Base-by-base conservation (phyloP, 2,113 vertebrate species). In the Tor tambroides region DNA sequence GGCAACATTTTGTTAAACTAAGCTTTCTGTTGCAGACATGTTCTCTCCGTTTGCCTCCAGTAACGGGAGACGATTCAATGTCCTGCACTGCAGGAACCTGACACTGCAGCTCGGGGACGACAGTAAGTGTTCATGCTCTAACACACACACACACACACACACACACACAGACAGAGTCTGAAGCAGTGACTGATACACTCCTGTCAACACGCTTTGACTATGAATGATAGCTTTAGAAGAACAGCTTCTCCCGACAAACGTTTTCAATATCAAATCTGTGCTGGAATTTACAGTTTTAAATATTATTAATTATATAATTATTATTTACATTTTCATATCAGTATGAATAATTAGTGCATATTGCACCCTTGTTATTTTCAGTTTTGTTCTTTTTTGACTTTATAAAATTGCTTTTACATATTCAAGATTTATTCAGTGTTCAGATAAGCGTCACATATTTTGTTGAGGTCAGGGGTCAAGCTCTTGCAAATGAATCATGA, bases 11-110 rank as follows among this genome's bases (percentile, higher is more conserved):
- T 77, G 75, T 19, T 51, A 77, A 77, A 7, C 41, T 19, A 8
- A 51, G 41, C 14, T 30, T 77, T 23, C 43, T 51, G 26, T 95
- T 94, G 49, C 92, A 99, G 98, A 99, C 91, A 94, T 92, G 9
- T 97, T 95, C 90, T 98, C 98, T 3, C 98, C 98, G 0, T 99
- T 99, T 93, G 96, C 97, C 71, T 96, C 93, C 83, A 96, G 96
- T 91, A 95, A 88, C 28, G 97, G 98, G 21, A 96, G 95, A 94
- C 96, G 98, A 91, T 88, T 95, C 90, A 99, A 99, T 93, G 89
- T 96, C 1, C 84, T 89, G 23, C 95, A 96, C 8, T 95, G 93
- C 85, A 96, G 97, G 91, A 96, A 94, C 84, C 85, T 99, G 88
- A 96, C 90, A 23, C 94, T 99, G 4, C 94, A 94, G 91, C 95